phyloP scores from a whole-genome alignment of 1,140 invertebrate species.

The Scaptodrosophila lebanonensis region DNA sequence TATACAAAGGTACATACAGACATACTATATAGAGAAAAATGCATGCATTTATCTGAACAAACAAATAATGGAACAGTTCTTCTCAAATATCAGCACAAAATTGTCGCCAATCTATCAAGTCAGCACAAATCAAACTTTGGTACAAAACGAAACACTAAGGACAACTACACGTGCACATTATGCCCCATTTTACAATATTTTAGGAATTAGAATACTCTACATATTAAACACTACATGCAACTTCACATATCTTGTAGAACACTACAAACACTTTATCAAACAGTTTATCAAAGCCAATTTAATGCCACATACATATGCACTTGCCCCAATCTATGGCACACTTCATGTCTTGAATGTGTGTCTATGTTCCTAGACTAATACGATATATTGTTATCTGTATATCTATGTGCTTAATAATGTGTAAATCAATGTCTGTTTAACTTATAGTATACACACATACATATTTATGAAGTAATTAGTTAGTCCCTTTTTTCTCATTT shows the following conservation, averaged over 20 bases:
- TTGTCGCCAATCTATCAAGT: slow-evolving; percentile 16
- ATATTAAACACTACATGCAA: slow-evolving; percentile 44
- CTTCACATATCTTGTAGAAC: slow-evolving; percentile 44
- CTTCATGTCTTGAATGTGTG: too few relatives aligned
- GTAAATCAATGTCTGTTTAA: slow-evolving; percentile 2
- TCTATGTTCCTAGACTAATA: too few relatives aligned
- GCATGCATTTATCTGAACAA: slow-evolving; percentile 24
- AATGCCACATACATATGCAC: slow-evolving; percentile 8
- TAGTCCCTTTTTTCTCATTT: slow-evolving; percentile 49
- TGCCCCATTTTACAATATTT: too few relatives aligned
- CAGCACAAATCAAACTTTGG: not conserved
- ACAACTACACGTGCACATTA: too few relatives aligned
- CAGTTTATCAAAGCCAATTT: slow-evolving; percentile 17
- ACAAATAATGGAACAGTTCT: too few relatives aligned
- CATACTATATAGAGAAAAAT: slow-evolving; percentile 13
- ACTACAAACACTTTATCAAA: slow-evolving; percentile 30
- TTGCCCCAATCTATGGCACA: slow-evolving; percentile 22
- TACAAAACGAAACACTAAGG: too few relatives aligned
- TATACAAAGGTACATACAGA: not conserved
- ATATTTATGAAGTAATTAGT: too few relatives aligned
- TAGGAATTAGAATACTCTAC: slow-evolving; percentile 19
- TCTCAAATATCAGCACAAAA: too few relatives aligned
- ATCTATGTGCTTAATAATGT: too few relatives aligned
- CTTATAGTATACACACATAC: too few relatives aligned
- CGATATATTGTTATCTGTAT: too few relatives aligned